phyloP scores from a whole-genome alignment of 2,888 invertebrate species.

The Philopedon plagiatum region DNA sequence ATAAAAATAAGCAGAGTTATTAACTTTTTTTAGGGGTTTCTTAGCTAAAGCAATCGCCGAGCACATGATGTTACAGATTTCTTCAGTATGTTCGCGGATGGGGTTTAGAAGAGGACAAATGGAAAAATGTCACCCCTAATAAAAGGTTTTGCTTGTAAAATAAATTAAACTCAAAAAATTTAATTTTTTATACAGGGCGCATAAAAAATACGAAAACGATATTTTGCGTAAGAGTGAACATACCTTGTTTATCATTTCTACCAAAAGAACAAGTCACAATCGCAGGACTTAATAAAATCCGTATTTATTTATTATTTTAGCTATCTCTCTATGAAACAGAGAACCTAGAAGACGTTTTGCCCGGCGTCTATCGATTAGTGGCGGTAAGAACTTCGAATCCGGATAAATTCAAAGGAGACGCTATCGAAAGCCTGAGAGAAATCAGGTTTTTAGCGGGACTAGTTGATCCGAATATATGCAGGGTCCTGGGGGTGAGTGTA shows the following conservation, averaged over 20 bases:
- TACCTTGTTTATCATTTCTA: too few species aligned
- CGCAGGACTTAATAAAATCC: not conserved
- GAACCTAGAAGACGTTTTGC: slow-evolving; percentile 69
- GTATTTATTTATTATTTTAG: slow-evolving; percentile 62
- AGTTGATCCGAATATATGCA: slow-evolving; percentile 78
- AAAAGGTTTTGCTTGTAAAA: too few species aligned
- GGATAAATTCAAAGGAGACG: slow-evolving; percentile 66
- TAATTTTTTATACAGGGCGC: too few species aligned
- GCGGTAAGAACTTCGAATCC: slow-evolving; percentile 71
- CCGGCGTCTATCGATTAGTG: slow-evolving; percentile 69
- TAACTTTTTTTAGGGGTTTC: not conserved
- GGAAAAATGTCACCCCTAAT: too few species aligned
- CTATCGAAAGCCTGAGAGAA: slow-evolving; percentile 73
- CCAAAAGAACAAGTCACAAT: too few species aligned
- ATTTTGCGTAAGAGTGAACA: too few species aligned
- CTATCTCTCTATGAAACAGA: slow-evolving; percentile 73
- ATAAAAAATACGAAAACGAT: too few species aligned
- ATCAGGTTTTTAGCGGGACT: slow-evolving; percentile 79
- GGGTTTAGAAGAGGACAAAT: too few species aligned
- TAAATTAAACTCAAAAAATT: too few species aligned
- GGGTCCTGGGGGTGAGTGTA: slow-evolving; percentile 72
- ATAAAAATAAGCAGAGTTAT: not conserved
- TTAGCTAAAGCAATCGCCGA: too few species aligned
- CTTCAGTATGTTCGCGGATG: too few species aligned
- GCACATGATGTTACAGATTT: too few species aligned